These are phyloP conservation scores for Napeogenes inachia DNA, from an alignment of 2,888 invertebrate species.

Conservation along the genomic window DNA sequence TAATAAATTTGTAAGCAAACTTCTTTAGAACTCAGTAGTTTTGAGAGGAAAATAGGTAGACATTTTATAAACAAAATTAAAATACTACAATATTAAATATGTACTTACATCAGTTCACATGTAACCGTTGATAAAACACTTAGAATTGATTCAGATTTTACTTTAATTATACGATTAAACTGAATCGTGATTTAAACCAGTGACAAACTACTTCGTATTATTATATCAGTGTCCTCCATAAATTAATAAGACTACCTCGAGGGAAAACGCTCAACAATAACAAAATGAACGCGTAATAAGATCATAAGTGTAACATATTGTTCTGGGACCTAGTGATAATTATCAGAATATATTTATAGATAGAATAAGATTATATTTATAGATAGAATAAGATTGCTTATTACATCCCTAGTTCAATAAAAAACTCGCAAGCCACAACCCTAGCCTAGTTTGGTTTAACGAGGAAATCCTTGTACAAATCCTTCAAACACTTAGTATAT, in stretches of 20 bases:
- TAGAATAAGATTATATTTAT: slow-evolving; percentile 17
- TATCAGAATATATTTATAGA: slow-evolving; percentile 31
- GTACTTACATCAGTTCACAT: too few relatives aligned
- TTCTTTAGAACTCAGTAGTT: too few relatives aligned
- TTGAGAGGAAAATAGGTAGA: too few relatives aligned
- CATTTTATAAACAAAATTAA: too few relatives aligned
- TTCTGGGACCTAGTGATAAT: slow-evolving; percentile 54
- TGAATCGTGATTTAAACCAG: too few relatives aligned
- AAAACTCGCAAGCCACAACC: neutral
- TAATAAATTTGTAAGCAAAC: too few relatives aligned
- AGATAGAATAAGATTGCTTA: neutral
- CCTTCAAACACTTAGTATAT: slow-evolving; percentile 8
- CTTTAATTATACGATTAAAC: too few relatives aligned
- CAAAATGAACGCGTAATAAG: slow-evolving; percentile 72
- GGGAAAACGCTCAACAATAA: slow-evolving; percentile 63
- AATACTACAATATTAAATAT: too few relatives aligned
- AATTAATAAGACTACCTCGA: slow-evolving; percentile 36
- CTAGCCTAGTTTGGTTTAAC: slow-evolving; percentile 7
- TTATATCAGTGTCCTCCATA: neutral
- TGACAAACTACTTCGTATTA: neutral
- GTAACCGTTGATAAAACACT: too few relatives aligned
- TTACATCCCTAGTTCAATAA: neutral
- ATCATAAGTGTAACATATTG: slow-evolving; percentile 72
- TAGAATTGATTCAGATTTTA: too few relatives aligned
- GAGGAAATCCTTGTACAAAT: slow-evolving; percentile 18